Base-by-base conservation (phyloP, 2,797 vertebrate species). In the Podargus strigoides region DNA sequence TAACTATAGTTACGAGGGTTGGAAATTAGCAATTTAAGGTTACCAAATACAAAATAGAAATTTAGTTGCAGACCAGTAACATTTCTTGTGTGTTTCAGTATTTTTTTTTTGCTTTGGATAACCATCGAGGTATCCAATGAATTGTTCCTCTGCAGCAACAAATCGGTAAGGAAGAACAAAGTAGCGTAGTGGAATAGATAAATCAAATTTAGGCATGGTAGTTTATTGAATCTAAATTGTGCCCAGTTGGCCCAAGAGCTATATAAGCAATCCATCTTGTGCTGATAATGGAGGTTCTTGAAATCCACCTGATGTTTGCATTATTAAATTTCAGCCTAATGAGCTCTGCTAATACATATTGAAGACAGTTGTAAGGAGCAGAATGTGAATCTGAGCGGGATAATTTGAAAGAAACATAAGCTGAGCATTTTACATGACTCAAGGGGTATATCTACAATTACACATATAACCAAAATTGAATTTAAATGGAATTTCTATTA, bases 151-250 rank as follows among this genome's bases (percentile, higher is more conserved):
- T 97, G 98, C 98, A 98, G 97, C 97, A 80, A 97, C 98, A 98
- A 98, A 98, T 98, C 97, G 94, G 97, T 94, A 94, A 97, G 96
- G 98, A 98, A 97, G 97, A 97, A 97, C 96, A 97, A 97, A 97
- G 97, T 96, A 89, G 96, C 97, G 86, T 92, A 95, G 97, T 98
- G 98, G 98, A 98, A 98, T 96, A 98, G 98, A 99, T 99, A 99
- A 99, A 99, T 99, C 98, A 98, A 98, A 99, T 99, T 98, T 98
- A 97, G 98, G 98, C 98, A 97, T 98, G 98, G 98, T 98, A 98
- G 98, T 99, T 99, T 99, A 99, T 99, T 99, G 99, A 99, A 99
- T 99, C 98, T 99, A 99, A 99, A 99, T 99, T 98, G 98, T 98
- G 98, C 98, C 98, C 98, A 98, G 98, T 98, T 98, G 98, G 98